Conservation (phyloP, 92 coral and sea anemone genomes). For the Blastomussa wellsi region DNA sequence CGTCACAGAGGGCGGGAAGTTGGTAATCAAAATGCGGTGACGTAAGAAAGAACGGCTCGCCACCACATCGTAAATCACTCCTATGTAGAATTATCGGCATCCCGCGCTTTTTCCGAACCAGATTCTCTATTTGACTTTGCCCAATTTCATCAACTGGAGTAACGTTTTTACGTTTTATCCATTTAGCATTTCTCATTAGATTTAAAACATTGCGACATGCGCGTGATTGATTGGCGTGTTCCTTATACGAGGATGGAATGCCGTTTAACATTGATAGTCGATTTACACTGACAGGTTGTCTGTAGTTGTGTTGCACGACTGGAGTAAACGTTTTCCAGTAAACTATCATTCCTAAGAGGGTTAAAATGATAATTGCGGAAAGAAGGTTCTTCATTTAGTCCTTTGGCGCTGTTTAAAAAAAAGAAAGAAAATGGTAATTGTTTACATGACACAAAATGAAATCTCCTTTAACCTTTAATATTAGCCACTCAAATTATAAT, state of each 20-base stretch:
- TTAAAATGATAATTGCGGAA: background rate
- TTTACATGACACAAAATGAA: too few species aligned
- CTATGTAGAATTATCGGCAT: background rate
- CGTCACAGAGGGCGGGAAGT: slow-evolving; percentile 15
- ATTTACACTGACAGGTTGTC: background rate
- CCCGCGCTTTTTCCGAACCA: slow-evolving; percentile 2
- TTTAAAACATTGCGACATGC: background rate
- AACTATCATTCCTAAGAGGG: background rate
- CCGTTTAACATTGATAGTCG: background rate
- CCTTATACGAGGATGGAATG: background rate
- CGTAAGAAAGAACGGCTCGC: background rate
- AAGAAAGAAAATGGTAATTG: background rate
- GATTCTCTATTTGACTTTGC: background rate
- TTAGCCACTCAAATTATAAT: too few species aligned
- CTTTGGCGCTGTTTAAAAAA: background rate
- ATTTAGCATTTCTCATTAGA: slow-evolving; percentile 5
- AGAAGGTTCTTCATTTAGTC: background rate
- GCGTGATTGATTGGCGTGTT: background rate
- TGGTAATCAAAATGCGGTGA: background rate
- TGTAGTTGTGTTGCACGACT: background rate
- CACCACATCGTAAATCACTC: slow-evolving; percentile 11
- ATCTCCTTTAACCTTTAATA: too few species aligned
- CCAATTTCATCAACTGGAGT: background rate
- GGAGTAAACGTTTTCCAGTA: slow-evolving; percentile 4
- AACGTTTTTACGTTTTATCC: background rate